Percentiles rank a stretch among this genome's conserved stretches.
phyloP scores from a whole-genome alignment of 2,888 invertebrate species.

The Leptarthrus brevirostris region DNA sequence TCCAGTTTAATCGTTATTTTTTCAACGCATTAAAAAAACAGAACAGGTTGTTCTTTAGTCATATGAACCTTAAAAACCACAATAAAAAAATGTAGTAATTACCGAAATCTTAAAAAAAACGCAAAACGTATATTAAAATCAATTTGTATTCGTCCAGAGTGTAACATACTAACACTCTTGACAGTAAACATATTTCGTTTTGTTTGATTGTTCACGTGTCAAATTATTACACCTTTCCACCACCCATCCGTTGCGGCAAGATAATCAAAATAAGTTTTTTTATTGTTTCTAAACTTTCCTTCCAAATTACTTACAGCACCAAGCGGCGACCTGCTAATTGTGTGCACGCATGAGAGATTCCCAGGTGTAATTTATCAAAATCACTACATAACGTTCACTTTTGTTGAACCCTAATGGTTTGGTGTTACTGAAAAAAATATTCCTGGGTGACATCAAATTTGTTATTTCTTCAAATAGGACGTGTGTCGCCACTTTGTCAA shows the following conservation, averaged over 20 bases:
- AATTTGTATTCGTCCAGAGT: too few species aligned
- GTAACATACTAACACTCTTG: too few species aligned
- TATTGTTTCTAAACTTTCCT: constrained; percentile 42
- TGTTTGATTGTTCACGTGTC: constrained; percentile 16
- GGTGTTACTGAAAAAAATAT: constrained; percentile 4
- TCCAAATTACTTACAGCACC: constrained; percentile 40
- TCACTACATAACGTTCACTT: constrained; percentile 41
- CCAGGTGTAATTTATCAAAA: constrained; percentile 65
- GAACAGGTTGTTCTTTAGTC: too few species aligned
- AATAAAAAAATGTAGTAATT: too few species aligned
- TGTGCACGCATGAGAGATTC: constrained; percentile 67
- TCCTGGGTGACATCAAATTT: constrained; percentile 17
- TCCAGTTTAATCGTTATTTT: too few species aligned
- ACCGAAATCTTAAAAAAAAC: too few species aligned
- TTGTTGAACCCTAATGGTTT: constrained; percentile 5
- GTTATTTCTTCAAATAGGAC: background rate
- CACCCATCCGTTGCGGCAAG: constrained; percentile 2
- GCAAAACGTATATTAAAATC: too few species aligned
- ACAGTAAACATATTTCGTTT: background rate
- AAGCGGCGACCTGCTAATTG: constrained; percentile 46
- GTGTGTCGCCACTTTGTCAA: background rate
- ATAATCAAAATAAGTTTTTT: constrained; percentile 35
- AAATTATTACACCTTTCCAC: constrained; percentile 17
- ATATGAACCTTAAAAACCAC: too few species aligned
- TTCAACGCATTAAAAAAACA: too few species aligned